phyloP scores from a whole-genome alignment of 2,888 invertebrate species.

The Lissocephala sabroskyi region DNA sequence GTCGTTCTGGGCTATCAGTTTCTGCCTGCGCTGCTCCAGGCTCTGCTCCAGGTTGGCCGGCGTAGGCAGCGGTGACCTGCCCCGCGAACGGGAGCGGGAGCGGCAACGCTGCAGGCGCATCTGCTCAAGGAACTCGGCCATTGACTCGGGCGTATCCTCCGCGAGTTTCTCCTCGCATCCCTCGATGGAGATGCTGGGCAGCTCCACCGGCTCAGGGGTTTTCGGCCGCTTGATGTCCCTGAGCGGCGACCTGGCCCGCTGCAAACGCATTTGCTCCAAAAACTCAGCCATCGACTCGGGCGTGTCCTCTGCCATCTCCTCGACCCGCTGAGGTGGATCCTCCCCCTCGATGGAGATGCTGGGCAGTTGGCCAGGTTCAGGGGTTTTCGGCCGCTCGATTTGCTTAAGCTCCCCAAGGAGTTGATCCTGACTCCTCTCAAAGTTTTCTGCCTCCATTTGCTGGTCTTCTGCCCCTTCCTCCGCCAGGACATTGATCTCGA shows the following conservation, averaged over 20 bases:
- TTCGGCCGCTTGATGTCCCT: conserved; percentile 11
- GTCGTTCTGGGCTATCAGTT: conserved; percentile 55
- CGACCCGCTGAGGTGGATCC: conserved; percentile 18
- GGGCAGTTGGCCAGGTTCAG: conserved; percentile 1
- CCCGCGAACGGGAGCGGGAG: conserved; percentile 43
- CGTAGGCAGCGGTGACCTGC: conserved; percentile 46
- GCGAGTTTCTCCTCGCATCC: conserved; percentile 13
- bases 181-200: conserved; percentile 36
- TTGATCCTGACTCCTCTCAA: conserved; percentile 31
- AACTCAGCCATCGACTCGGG: conserved; percentile 43
- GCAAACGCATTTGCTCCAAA: conserved; percentile 45
- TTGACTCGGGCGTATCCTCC: conserved; percentile 25
- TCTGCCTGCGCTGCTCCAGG: conserved; percentile 42
- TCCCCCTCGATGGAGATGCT: conserved; percentile 35
- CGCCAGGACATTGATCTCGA: conserved; percentile 36
- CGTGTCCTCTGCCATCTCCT: neutral
- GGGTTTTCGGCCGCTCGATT: neutral
- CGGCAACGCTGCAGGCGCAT: conserved; percentile 46
- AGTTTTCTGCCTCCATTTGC: too few relatives aligned
- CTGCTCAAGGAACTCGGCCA: conserved; percentile 46
- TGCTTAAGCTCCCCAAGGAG: conserved; percentile 28
- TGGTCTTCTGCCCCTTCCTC: conserved; percentile 23
- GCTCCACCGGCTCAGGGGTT: neutral
- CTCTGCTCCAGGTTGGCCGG: conserved; percentile 51
- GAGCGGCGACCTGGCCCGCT: conserved; percentile 35